Conservation (phyloP, 2,113 vertebrate genomes). For the Mesoclemmys tuberculata region DNA sequence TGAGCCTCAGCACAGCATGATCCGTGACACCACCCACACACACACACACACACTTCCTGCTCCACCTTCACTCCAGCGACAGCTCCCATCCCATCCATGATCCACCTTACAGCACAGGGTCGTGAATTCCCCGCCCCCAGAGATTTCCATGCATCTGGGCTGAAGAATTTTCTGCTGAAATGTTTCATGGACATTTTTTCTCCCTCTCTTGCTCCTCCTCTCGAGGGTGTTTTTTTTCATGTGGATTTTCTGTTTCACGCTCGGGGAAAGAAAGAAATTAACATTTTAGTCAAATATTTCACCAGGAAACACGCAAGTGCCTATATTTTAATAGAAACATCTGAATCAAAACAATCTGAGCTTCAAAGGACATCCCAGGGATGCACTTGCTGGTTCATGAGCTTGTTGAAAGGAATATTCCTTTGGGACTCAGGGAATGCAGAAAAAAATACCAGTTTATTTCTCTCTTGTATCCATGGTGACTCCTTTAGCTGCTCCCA, state of each 20-base stretch:
- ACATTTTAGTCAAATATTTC: conserved; percentile 13
- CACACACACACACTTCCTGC: neutral
- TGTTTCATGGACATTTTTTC: neutral
- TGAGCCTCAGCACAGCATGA: neutral
- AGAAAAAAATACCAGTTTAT: neutral
- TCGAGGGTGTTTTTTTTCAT: neutral
- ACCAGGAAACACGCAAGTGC: conserved; percentile 57
- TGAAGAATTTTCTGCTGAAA: neutral
- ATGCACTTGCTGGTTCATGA: neutral
- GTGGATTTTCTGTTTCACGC: neutral
- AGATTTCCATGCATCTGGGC: neutral
- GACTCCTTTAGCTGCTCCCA: neutral
- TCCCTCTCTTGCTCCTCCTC: neutral
- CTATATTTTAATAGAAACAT: conserved; percentile 4
- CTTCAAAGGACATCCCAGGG: neutral
- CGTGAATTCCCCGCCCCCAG: neutral
- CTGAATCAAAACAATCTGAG: conserved; percentile 55
- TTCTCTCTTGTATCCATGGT: fast-evolving
- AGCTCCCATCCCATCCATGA: neutral
- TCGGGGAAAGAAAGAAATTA: neutral
- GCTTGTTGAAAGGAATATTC: neutral
- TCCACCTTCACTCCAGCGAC: neutral
- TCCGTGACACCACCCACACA: neutral
- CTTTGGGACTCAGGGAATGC: fast-evolving
- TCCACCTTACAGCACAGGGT: neutral